Base-by-base conservation (phyloP, 1,140 invertebrate genomes). In the Harlomillsia oculata region DNA sequence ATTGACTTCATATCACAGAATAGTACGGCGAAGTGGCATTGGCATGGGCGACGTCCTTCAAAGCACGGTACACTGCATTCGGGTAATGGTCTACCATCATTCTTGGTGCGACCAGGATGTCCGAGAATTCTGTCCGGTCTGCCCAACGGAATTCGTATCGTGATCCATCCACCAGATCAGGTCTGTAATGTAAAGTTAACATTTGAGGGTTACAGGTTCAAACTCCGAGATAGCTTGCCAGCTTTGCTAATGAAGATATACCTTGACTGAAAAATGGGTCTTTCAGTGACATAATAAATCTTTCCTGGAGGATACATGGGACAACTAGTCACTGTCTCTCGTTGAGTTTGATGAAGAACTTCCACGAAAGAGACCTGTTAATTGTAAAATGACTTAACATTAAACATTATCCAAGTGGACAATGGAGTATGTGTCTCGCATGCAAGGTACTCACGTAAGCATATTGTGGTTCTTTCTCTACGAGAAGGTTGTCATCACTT, bases 171-270 rank as follows among this genome's bases (percentile, higher is more conserved):
- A 55, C 32, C 21, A 65, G 48, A 36, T 66, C 63, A 11, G 63
- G 63, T 44, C 58, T 55, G 34, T 41, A 60, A 77, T 80, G 66
- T 78, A 84, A 14, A 85, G 72, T 60, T 80, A 72, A 14, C 9
- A 78, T 77, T 64, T 78, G 76, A 1, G 81, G 82, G 18, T 39
- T 25, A 16, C 51, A n/a, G 6, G 18, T 60, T 37, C 11, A 36
- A n/a, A 23, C 21, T 41, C 44, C n/a, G 16, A 39, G 21, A 29
- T 40, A 21, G 18, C 20, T 40, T 8, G 14, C 23, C 13, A 49
- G 20, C 8, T 34, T 20, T 18, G 18, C 28, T 23, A 36, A 13
- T 50, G 26, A 26, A 20, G 25, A n/a, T 28, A 36, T 60, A 56
- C 58, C 58, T 48, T 26, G 60, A 65, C 13, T 60, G 14, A 50